phyloP scores from a whole-genome alignment of 2,888 invertebrate genomes.

The Pyrgus malvae region DNA sequence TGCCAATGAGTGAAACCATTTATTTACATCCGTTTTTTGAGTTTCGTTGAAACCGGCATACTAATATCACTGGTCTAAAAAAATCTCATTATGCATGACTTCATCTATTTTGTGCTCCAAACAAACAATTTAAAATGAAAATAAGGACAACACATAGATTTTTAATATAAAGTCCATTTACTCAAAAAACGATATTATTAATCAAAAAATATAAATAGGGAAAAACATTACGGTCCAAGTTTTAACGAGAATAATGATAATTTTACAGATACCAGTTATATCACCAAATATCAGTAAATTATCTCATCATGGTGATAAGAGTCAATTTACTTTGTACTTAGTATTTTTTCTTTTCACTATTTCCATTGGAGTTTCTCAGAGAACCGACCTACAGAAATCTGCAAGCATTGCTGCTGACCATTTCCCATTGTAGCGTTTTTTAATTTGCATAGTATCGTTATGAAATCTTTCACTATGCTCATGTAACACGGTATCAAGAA shows the following conservation, averaged over 20 bases:
- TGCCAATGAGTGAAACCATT: no score
- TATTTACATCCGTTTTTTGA: no score
- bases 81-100: no score
- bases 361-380: conserved; percentile 27
- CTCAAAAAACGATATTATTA: neutral
- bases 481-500: no score
- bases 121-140: no score
- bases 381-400: conserved; percentile 29
- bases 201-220: no score
- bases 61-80: no score
- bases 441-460: no score
- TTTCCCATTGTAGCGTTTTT: no score
- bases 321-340: conserved; percentile 10
- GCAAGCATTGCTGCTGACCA: conserved; percentile 28
- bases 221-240: neutral
- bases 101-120: no score
- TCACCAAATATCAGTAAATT: neutral
- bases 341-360: conserved; percentile 19
- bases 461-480: no score
- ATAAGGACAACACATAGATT: neutral
- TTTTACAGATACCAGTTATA: neutral
- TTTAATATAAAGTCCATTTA: neutral
- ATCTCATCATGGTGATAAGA: neutral
- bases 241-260: neutral
- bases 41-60: no score